phyloP scores from a whole-genome alignment of 2,888 invertebrate species.

The Brachypalpus laphriformis region DNA sequence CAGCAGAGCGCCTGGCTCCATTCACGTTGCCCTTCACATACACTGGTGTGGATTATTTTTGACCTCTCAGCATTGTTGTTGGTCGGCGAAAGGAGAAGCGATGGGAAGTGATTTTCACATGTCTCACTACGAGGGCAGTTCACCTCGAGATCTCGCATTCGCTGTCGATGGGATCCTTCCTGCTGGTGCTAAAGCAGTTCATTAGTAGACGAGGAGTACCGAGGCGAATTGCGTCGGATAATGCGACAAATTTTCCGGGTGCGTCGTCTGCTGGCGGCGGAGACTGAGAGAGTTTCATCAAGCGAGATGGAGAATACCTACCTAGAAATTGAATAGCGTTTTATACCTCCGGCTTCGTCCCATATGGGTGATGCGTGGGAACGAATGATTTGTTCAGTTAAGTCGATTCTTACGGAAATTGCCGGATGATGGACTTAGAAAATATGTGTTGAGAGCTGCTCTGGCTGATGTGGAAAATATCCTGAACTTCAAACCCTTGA shows the following conservation, averaged over 20 bases:
- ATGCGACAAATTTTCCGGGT: too few relatives aligned
- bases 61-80: conserved; percentile 24
- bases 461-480: too few relatives aligned
- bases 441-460: too few relatives aligned
- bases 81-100: conserved; percentile 39
- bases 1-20: too few relatives aligned
- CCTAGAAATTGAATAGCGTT: too few relatives aligned
- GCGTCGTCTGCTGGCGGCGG: background rate
- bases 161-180: conserved; percentile 55
- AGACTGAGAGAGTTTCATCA: conserved; percentile 22
- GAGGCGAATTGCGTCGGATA: conserved; percentile 43
- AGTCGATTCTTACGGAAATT: too few relatives aligned
- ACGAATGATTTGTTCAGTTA: too few relatives aligned
- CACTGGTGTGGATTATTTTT: conserved; percentile 60
- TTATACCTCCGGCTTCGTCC: too few relatives aligned
- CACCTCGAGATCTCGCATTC: conserved; percentile 53
- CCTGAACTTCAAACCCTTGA: too few relatives aligned
- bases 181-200: conserved; percentile 52
- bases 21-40: conserved; percentile 43
- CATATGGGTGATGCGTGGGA: too few relatives aligned
- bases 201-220: conserved; percentile 40
- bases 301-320: too few relatives aligned
- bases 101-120: conserved; percentile 51
- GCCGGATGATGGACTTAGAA: too few relatives aligned
- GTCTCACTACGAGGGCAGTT: conserved; percentile 41